A percentile compares a stretch with the other conserved stretches of the same genome.
Conservation (phyloP, 2,113 vertebrate genomes). For the Sciurus niger region DNA sequence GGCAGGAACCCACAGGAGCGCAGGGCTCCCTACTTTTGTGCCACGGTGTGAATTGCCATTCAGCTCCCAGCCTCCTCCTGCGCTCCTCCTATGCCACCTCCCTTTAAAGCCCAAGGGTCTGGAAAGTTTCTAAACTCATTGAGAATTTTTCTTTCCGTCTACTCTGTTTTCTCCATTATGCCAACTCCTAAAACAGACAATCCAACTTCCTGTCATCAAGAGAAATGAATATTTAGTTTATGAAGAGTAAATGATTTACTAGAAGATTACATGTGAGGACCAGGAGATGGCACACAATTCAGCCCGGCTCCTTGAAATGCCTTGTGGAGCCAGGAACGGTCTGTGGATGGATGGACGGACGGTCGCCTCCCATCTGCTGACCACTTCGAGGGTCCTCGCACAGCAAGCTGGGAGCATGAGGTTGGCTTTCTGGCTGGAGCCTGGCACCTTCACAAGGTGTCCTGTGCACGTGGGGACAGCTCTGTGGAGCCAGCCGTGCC, state of each 20-base stretch:
- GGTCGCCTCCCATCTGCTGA: not conserved
- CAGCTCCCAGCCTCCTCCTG: not conserved
- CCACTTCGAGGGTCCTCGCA: rapidly evolving
- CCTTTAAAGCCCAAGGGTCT: not conserved
- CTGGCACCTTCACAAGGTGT: not conserved
- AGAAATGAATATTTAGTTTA: slow-evolving; percentile 62
- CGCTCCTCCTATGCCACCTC: rapidly evolving
- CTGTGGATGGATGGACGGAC: not conserved
- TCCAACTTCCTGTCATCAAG: slow-evolving; percentile 34
- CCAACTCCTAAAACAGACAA: not conserved
- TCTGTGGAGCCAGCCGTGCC: too few species aligned
- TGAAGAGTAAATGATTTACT: slow-evolving; percentile 41
- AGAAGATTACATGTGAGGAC: slow-evolving; percentile 10
- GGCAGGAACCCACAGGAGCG: not conserved
- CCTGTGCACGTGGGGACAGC: too few species aligned
- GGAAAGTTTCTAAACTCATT: not conserved
- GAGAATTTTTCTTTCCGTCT: not conserved
- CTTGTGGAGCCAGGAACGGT: not conserved
- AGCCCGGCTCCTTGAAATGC: not conserved
- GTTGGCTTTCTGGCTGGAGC: not conserved
- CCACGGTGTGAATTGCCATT: not conserved
- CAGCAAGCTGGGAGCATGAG: not conserved
- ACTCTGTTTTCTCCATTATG: slow-evolving; percentile 30
- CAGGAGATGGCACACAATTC: slow-evolving; percentile 1
- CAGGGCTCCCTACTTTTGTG: too few species aligned